Evolutionary conservation across 2,888 invertebrate genomes (phyloP).

Genomic region (Polia nebulosa): DNA sequence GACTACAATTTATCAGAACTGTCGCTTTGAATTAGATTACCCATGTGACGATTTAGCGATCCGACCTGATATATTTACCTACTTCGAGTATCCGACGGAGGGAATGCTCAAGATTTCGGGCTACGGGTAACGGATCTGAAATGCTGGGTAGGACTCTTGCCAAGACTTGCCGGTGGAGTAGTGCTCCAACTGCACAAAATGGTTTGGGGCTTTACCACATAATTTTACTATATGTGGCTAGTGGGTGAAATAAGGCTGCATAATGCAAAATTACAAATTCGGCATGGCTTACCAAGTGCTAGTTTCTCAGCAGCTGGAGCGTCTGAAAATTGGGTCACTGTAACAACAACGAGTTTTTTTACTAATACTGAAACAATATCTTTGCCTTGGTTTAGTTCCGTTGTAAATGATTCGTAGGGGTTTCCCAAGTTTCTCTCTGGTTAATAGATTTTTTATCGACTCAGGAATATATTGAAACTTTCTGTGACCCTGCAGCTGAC

Average conservation of each 20-base stretch:
- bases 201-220: background rate
- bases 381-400: slow-evolving; percentile 1
- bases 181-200: background rate
- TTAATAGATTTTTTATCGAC: background rate
- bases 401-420: background rate
- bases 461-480: background rate
- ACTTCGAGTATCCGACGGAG: too few relatives aligned
- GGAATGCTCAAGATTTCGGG: too few relatives aligned
- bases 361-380: background rate
- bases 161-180: background rate
- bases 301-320: background rate
- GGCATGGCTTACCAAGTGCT: too few relatives aligned
- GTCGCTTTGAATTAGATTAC: background rate
- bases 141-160: too few relatives aligned
- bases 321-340: background rate
- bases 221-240: background rate
- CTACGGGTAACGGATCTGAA: background rate
- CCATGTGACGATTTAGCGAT: background rate
- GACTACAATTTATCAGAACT: background rate
- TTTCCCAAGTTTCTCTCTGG: slow-evolving; percentile 2
- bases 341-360: background rate
- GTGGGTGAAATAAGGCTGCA: background rate
- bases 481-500: background rate
- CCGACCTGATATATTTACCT: background rate
- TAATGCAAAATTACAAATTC: background rate